These are phyloP conservation scores for Julus scanicus DNA, from an alignment of 2,888 invertebrate genomes.

Conservation along the genomic window DNA sequence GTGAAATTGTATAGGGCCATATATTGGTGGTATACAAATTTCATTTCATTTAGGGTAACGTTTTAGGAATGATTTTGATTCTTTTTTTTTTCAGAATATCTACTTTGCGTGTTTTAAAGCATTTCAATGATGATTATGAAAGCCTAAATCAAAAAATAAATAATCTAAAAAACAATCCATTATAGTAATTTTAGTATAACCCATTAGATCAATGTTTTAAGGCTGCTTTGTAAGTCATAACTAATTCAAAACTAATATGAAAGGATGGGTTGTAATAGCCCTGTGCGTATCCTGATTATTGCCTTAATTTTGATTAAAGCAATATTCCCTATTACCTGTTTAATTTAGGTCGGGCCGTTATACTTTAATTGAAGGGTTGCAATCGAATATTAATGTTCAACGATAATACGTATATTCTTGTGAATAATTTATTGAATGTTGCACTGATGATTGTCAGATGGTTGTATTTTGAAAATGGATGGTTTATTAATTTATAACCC, in stretches of 20 bases:
- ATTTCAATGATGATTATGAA: not conserved
- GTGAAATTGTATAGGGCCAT: no score
- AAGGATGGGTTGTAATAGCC: no score
- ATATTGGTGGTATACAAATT: no score
- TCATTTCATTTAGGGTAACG: no score
- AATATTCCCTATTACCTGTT: not conserved
- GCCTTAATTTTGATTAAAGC: not conserved
- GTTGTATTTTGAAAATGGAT: not conserved
- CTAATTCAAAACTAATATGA: no score
- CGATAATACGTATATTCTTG: not conserved
- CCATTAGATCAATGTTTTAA: no score
- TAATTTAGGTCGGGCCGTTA: not conserved
- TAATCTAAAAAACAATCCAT: not conserved
- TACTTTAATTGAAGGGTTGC: not conserved
- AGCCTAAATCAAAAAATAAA: not conserved
- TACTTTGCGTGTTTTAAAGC: no score
- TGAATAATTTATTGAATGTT: constrained; percentile 3
- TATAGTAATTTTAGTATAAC: no score
- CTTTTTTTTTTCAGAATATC: no score
- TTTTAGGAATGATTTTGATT: no score
- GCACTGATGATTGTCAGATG: constrained; percentile 1
- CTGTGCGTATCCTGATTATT: no score
- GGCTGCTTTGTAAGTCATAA: no score
- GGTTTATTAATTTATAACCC: not conserved
- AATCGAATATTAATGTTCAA: not conserved